These are phyloP conservation scores for Gymnodraco acuticeps DNA, from an alignment of 2,797 vertebrate genomes.

Conservation along the genomic window DNA sequence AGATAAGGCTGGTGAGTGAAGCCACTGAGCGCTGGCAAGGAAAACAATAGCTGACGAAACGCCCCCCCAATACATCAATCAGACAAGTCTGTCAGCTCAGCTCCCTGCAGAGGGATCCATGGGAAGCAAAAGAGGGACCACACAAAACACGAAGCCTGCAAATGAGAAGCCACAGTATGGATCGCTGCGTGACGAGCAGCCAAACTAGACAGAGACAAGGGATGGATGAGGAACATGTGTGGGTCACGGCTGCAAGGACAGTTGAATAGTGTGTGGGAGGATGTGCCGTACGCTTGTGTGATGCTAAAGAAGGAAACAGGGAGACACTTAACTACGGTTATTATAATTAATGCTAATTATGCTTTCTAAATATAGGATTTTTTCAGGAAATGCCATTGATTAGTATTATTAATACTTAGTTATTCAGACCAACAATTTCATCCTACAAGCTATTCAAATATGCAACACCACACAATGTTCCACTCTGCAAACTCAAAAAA, in stretches of 20 bases:
- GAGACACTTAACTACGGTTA: not conserved
- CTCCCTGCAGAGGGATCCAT: slow-evolving; percentile 71
- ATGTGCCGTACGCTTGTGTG: not conserved
- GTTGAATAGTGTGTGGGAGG: slow-evolving; percentile 12
- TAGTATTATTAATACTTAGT: not conserved
- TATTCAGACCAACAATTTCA: not conserved
- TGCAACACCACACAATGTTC: not conserved
- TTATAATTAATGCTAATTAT: not conserved
- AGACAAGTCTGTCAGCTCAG: slow-evolving; percentile 67
- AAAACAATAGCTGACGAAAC: slow-evolving; percentile 75
- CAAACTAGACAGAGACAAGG: slow-evolving; percentile 46
- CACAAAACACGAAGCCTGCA: slow-evolving; percentile 67
- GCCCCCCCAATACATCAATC: slow-evolving; percentile 69
- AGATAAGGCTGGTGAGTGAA: slow-evolving; percentile 42
- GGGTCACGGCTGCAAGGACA: slow-evolving; percentile 53
- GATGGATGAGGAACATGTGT: slow-evolving; percentile 50
- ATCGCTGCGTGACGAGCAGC: slow-evolving; percentile 56
- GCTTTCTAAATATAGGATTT: not conserved
- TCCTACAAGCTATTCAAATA: not conserved
- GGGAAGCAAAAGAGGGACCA: slow-evolving; percentile 68
- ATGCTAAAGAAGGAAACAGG: not conserved
- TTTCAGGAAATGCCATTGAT: not conserved
- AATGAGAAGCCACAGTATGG: slow-evolving; percentile 67
- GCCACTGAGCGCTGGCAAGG: slow-evolving; percentile 48
- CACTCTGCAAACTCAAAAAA: not conserved